Percentiles rank a stretch among this genome's conserved stretches.
These are phyloP conservation scores for Zhuqinia jingwanae DNA, from an alignment of 2,888 invertebrate genomes.

Conservation along the genomic window DNA sequence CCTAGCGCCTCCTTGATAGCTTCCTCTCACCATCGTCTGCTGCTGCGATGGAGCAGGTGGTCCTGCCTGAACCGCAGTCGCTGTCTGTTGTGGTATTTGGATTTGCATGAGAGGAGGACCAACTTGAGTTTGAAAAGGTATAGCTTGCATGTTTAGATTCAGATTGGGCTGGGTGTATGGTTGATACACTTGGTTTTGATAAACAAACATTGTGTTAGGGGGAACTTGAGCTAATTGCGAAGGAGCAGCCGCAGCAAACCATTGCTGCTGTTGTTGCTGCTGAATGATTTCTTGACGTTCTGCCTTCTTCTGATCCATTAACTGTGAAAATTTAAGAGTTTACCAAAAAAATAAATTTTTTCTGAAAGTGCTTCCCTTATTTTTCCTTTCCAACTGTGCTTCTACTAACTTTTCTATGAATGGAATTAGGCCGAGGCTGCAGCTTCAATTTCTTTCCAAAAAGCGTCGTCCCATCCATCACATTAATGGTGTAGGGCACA, in stretches of 20 bases:
- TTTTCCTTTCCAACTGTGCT: too few species aligned
- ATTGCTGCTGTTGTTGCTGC: slow-evolving; percentile 73
- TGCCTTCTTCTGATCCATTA: slow-evolving; percentile 79
- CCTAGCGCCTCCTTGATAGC: slow-evolving; percentile 60
- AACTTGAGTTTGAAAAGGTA: slow-evolving; percentile 76
- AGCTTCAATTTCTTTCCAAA: slow-evolving; percentile 78
- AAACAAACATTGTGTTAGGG: slow-evolving; percentile 78
- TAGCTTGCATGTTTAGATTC: slow-evolving; percentile 77
- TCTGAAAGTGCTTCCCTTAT: neutral
- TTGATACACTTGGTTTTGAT: slow-evolving; percentile 79
- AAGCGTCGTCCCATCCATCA: slow-evolving; percentile 79
- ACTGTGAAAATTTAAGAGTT: slow-evolving; percentile 54
- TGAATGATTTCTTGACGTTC: slow-evolving; percentile 74
- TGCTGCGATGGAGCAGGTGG: slow-evolving; percentile 60
- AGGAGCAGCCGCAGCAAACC: slow-evolving; percentile 72
- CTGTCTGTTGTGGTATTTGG: slow-evolving; percentile 74
- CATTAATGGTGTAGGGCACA: slow-evolving; percentile 79
- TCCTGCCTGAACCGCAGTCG: slow-evolving; percentile 60
- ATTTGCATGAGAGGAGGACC: slow-evolving; percentile 74
- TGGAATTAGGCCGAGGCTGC: slow-evolving; percentile 78
- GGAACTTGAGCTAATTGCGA: slow-evolving; percentile 79
- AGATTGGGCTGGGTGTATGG: slow-evolving; percentile 76
- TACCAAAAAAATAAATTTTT: neutral
- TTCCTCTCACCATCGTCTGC: slow-evolving; percentile 62
- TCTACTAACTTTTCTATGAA: slow-evolving; percentile 78